These are phyloP conservation scores for Microplitis manilae DNA, from an alignment of 2,888 invertebrate species.

Conservation along the genomic window DNA sequence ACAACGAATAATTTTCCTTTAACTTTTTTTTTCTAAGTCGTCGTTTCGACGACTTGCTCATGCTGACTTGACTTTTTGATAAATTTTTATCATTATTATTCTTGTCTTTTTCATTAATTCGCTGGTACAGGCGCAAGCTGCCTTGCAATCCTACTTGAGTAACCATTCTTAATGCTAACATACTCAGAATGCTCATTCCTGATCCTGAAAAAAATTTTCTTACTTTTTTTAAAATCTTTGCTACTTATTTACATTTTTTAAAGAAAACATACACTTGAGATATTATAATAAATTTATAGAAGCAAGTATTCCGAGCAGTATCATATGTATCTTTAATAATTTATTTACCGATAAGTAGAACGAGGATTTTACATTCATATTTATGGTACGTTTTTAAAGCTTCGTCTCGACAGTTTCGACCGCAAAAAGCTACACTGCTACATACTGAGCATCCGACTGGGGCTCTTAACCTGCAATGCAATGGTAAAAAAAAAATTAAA, in stretches of 20 bases:
- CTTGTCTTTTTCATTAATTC: slow-evolving; percentile 61
- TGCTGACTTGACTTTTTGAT: slow-evolving; percentile 28
- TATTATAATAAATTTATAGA: not conserved
- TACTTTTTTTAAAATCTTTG: not conserved
- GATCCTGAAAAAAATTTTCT: slow-evolving; percentile 73
- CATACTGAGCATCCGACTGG: slow-evolving; percentile 83
- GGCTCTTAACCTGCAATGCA: slow-evolving; percentile 73
- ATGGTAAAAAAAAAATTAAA: slow-evolving; percentile 12
- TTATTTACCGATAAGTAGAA: slow-evolving; percentile 79
- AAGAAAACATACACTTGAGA: not conserved
- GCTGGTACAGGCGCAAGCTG: slow-evolving; percentile 73
- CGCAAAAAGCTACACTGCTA: slow-evolving; percentile 85
- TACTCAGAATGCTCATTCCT: slow-evolving; percentile 86
- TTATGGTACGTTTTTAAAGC: slow-evolving; percentile 81
- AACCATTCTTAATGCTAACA: slow-evolving; percentile 83
- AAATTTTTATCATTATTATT: not conserved
- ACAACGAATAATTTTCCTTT: slow-evolving; percentile 62
- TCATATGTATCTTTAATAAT: not conserved
- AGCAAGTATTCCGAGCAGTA: not conserved
- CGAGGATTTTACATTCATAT: slow-evolving; percentile 83
- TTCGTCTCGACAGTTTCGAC: slow-evolving; percentile 76
- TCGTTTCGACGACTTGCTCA: slow-evolving; percentile 58
- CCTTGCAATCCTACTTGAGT: slow-evolving; percentile 78
- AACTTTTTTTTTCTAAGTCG: slow-evolving; percentile 60
- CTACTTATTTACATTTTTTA: not conserved